These are phyloP conservation scores for Eidolon helvum DNA, from an alignment of 2,113 vertebrate species.

Conservation along the genomic window DNA sequence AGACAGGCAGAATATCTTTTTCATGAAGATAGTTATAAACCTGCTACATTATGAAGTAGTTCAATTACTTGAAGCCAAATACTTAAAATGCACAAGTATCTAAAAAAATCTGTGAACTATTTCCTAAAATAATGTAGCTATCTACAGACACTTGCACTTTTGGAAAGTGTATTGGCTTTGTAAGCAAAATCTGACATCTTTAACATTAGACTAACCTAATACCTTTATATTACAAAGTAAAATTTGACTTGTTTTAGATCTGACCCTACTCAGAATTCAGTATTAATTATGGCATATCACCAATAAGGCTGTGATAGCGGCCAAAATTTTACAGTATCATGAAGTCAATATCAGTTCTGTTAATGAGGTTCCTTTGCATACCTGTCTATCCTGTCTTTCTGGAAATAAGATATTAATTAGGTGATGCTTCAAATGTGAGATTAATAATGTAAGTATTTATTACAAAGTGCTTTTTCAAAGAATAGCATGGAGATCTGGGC, in stretches of 20 bases:
- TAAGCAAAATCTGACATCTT: neutral
- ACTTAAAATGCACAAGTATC: neutral
- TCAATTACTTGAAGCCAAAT: neutral
- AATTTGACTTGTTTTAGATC: neutral
- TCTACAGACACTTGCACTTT: neutral
- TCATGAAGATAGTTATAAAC: neutral
- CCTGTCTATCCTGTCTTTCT: neutral
- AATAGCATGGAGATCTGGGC: neutral
- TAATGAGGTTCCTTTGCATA: neutral
- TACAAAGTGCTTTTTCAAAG: neutral
- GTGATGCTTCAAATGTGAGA: neutral
- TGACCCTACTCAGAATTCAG: neutral
- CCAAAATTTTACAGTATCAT: neutral
- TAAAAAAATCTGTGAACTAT: neutral
- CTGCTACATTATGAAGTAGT: neutral
- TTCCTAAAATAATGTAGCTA: neutral
- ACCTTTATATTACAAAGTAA: constrained; percentile 27
- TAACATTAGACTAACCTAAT: neutral
- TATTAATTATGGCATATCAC: neutral
- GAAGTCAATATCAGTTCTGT: neutral
- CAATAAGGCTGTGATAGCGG: neutral
- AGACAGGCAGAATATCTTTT: neutral
- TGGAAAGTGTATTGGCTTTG: constrained; percentile 19
- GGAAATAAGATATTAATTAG: neutral
- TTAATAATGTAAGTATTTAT: neutral